A percentile compares a stretch with the other conserved stretches of the same genome.
phyloP scores from a whole-genome alignment of 2,797 vertebrate species.

The Remorina albescens region DNA sequence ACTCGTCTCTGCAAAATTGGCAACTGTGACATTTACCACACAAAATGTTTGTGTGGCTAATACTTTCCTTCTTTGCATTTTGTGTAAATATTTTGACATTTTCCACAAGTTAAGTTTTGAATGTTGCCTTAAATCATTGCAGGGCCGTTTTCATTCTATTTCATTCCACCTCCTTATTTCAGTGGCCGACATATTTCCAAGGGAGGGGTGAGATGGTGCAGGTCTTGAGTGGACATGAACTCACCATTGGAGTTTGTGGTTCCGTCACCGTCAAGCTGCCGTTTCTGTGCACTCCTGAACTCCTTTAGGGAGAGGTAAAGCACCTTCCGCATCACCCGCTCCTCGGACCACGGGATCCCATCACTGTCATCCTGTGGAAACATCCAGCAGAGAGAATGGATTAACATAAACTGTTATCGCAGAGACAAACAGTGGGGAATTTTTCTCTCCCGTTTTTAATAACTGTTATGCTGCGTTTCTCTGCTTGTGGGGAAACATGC shows the following conservation, averaged over 20 bases:
- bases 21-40: conserved; percentile 29
- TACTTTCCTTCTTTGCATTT: conserved; percentile 27
- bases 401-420: conserved; percentile 17
- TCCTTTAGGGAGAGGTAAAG: conserved; percentile 99
- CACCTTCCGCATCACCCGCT: conserved; percentile 97
- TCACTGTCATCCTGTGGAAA: conserved; percentile 95
- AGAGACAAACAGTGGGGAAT: not conserved
- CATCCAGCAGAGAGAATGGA: conserved; percentile 23
- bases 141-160: conserved; percentile 8
- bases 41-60: conserved; percentile 18
- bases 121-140: conserved; percentile 12
- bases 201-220: not conserved
- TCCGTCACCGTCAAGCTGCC: conserved; percentile 92
- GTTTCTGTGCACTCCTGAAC: conserved; percentile 98
- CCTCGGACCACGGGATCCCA: conserved; percentile 99
- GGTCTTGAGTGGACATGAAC: conserved; percentile 48
- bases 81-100: conserved; percentile 14
- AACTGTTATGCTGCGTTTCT: not conserved
- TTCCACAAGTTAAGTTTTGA: conserved; percentile 17
- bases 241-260: conserved; percentile 92
- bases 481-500: not conserved
- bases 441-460: not conserved
- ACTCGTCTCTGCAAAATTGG: conserved; percentile 24
- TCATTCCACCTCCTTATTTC: not conserved
- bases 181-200: not conserved